Base-by-base conservation (phyloP, 2,888 invertebrate species). In the Epinotia ramella region DNA sequence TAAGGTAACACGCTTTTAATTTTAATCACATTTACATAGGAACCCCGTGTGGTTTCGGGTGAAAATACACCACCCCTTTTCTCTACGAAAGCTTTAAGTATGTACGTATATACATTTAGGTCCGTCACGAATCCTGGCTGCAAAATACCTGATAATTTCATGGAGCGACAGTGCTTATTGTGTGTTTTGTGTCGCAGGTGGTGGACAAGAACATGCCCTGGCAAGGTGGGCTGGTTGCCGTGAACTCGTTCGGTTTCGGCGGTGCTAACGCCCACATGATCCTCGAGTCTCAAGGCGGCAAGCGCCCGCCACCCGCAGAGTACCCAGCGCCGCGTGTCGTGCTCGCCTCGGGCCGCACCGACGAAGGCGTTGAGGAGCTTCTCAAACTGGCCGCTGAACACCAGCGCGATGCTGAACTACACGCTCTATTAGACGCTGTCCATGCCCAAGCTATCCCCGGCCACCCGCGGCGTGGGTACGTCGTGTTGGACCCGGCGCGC, bases 171-270 rank as follows among this genome's bases (percentile, higher is more conserved):
- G 33, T 33, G 16, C 6, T 63, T 44, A 49, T 49, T 28, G 16
- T 5, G 18, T 40, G n/a, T 13, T 24, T 20, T 67, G 18, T 33
- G 65, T 11, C 73, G 73, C 85, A 95, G 95, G 98, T 99, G 68
- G 98, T 99, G 24, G 96, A 97, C 80, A 96, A 97, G 88, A 96
- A 97, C 84, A 96, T 96, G 78, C 96, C 96, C 40, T 99, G 98
- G 97, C 96, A 97, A 73, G 99, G 99, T 67, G 99, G 99, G n/a
- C 95, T 98, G 77, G 96, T 98, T 70, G 99, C 97, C 28, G 92
- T 99, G 46, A 99, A 99, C 94, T 99, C 99, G 11, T 99, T 99
- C 91, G 99, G 99, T 20, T 99, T 99, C 92, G 99, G 99, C 78
- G 99, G 99, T 73, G 98, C 98, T 62, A 99, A 99, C 91, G 98